phyloP scores from a whole-genome alignment of 2,113 vertebrate species.

The Cairina moschata region DNA sequence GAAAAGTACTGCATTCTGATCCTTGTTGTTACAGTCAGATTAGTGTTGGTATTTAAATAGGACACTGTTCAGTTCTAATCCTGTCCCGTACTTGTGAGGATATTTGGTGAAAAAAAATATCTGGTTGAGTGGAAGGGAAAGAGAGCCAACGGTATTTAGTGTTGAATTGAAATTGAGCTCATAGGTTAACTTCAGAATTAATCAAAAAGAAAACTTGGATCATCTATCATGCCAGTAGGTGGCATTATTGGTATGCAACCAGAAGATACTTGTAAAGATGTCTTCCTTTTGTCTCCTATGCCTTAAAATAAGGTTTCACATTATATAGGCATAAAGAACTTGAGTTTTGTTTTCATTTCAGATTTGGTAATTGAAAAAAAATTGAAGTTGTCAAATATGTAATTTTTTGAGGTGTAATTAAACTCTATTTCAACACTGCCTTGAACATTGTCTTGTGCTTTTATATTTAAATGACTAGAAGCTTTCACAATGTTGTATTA shows the following conservation, averaged over 20 bases:
- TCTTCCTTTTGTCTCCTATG: background rate
- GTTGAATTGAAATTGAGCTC: background rate
- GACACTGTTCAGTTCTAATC: background rate
- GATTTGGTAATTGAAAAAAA: background rate
- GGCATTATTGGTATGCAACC: constrained; percentile 12
- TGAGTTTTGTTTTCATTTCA: background rate
- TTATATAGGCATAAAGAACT: background rate
- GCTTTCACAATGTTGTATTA: background rate
- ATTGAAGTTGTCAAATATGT: background rate
- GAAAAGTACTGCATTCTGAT: background rate
- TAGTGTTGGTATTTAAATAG: background rate
- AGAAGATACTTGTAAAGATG: background rate
- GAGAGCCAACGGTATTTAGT: background rate
- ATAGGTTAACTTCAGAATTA: background rate
- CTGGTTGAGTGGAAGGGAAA: background rate
- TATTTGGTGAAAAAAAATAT: background rate
- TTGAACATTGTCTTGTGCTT: background rate
- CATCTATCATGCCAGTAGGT: constrained; percentile 35
- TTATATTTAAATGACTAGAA: background rate
- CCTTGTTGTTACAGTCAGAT: background rate
- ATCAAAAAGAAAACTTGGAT: background rate
- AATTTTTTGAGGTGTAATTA: background rate
- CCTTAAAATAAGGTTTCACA: background rate
- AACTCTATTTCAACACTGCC: background rate
- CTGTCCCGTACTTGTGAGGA: background rate